Conservation (phyloP, 2,888 invertebrate genomes). For the Clepsis dumicolana region DNA sequence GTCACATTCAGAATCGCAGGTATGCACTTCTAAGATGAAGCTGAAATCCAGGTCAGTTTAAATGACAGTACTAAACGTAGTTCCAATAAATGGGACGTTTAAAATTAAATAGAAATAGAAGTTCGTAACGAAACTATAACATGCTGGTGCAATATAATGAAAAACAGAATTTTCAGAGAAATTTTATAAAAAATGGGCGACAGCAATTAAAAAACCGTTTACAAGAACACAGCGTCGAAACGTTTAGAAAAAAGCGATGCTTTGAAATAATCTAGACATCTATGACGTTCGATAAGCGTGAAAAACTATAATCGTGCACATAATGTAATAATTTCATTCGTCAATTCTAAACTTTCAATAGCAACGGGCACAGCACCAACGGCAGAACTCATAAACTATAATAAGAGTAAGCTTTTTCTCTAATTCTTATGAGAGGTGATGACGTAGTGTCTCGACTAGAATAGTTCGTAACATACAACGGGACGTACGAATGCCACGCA, state of each 20-base stretch:
- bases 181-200: background rate
- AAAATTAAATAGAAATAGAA: background rate
- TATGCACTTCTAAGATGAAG: constrained; percentile 31
- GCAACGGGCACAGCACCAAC: constrained; percentile 35
- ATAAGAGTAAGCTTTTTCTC: constrained; percentile 38
- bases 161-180: background rate
- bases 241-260: background rate
- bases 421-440: constrained; percentile 27
- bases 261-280: constrained; percentile 12
- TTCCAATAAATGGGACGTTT: background rate
- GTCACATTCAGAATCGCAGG: constrained; percentile 41
- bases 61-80: constrained; percentile 14
- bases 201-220: background rate
- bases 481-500: constrained; percentile 22
- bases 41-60: constrained; percentile 16
- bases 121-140: background rate
- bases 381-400: constrained; percentile 39
- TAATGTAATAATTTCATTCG: constrained; percentile 36
- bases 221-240: background rate
- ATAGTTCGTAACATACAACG: constrained; percentile 28
- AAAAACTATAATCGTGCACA: constrained; percentile 21
- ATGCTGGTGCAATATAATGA: background rate
- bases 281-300: constrained; percentile 28
- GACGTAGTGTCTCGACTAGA: constrained; percentile 44
- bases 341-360: constrained; percentile 28